Percentiles rank a stretch among this genome's conserved stretches.
Evolutionary conservation across 2,797 vertebrate genomes (phyloP).

Genomic region (Philypnodon macrostomus): DNA sequence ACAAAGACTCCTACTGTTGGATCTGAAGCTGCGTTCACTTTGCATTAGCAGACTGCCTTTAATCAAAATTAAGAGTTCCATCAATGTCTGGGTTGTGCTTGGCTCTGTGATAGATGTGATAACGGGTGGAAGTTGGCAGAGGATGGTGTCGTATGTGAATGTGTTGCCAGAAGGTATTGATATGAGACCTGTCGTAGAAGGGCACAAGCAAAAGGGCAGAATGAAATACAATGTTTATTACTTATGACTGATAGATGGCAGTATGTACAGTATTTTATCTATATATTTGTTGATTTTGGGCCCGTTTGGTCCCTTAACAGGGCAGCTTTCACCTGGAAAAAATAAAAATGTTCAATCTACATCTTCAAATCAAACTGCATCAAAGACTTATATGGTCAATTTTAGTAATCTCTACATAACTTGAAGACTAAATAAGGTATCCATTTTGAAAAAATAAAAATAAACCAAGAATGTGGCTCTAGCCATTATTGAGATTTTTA

Average conservation of each 20-base stretch:
- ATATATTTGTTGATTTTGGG: no score
- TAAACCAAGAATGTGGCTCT: no score
- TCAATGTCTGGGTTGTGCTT: slow-evolving; percentile 5
- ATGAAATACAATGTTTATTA: slow-evolving; percentile 11
- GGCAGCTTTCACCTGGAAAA: no score
- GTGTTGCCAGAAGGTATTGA: slow-evolving; percentile 53
- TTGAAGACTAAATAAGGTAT: no score
- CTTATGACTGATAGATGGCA: neutral
- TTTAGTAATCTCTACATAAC: no score
- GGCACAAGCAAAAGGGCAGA: slow-evolving; percentile 13
- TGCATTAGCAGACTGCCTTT: slow-evolving; percentile 47
- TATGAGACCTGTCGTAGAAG: slow-evolving; percentile 29
- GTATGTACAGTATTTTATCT: no score
- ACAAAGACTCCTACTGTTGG: slow-evolving; percentile 50
- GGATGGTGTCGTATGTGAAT: slow-evolving; percentile 25
- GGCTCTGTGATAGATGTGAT: slow-evolving; percentile 22
- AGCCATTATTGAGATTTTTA: no score
- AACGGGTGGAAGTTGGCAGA: slow-evolving; percentile 25
- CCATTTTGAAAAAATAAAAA: no score
- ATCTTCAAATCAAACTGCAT: no score
- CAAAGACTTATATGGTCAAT: no score
- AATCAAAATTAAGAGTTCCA: slow-evolving; percentile 59
- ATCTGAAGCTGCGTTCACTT: slow-evolving; percentile 38
- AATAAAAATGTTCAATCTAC: no score
- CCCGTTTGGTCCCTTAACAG: no score